phyloP scores from a whole-genome alignment of 2,113 vertebrate genomes.

The Blennius ocellaris region DNA sequence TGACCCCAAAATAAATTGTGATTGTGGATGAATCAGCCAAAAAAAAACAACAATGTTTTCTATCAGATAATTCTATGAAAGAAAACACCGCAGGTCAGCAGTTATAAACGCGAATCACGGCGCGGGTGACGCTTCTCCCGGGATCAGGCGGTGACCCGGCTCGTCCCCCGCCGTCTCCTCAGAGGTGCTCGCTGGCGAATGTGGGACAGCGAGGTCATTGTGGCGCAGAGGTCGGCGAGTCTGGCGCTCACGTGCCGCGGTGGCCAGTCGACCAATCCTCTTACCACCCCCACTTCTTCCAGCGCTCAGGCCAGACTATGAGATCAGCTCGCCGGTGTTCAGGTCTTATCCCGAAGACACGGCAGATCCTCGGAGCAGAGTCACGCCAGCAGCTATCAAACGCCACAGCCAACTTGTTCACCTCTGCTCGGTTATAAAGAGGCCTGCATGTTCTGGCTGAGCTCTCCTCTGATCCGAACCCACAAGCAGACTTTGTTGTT shows the following conservation, averaged over 20 bases:
- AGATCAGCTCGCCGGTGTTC: constrained; percentile 62
- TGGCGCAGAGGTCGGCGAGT: constrained; percentile 61
- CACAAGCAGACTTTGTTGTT: neutral
- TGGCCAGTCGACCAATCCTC: constrained; percentile 73
- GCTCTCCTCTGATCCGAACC: neutral
- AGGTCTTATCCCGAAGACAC: constrained; percentile 68
- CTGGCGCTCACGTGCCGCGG: constrained; percentile 69
- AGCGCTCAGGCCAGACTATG: constrained; percentile 62
- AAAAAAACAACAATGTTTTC: neutral
- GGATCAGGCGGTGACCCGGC: constrained; percentile 29
- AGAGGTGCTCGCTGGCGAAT: constrained; percentile 51
- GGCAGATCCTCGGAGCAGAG: constrained; percentile 53
- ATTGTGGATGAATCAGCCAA: neutral
- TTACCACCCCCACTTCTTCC: constrained; percentile 72
- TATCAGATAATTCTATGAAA: neutral
- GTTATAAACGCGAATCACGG: too few relatives aligned
- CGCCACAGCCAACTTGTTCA: constrained; percentile 17
- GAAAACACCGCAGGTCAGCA: neutral
- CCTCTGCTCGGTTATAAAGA: neutral
- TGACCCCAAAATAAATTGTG: neutral
- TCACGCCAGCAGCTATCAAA: constrained; percentile 75
- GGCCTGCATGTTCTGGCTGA: neutral
- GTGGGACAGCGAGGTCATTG: constrained; percentile 69
- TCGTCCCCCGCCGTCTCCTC: constrained; percentile 1
- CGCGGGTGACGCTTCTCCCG: neutral